phyloP scores from a whole-genome alignment of 92 coral and sea anemone genomes.

The Isaurus tuberculatus region DNA sequence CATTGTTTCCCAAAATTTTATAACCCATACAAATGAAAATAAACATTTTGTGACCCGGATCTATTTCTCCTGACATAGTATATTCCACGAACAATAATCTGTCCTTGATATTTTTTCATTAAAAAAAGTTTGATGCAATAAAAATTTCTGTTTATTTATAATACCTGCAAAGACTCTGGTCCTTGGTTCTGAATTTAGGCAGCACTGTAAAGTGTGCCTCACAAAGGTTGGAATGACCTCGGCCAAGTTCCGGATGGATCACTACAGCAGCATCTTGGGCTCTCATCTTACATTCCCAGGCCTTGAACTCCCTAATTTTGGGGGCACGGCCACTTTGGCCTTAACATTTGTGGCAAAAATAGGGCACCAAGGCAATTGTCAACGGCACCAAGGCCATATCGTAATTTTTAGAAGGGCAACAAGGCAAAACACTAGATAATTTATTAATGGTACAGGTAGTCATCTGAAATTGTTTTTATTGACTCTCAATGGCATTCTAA shows the following conservation, averaged over 20 bases:
- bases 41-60: background rate
- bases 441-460: constrained; percentile 18
- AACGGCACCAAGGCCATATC: constrained; percentile 29
- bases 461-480: constrained; percentile 8
- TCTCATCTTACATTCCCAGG: too few species aligned
- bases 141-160: background rate
- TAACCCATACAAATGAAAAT: background rate
- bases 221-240: too few species aligned
- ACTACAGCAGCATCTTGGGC: too few species aligned
- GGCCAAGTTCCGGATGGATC: too few species aligned
- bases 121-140: background rate
- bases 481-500: constrained; percentile 10
- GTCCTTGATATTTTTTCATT: background rate
- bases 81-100: background rate
- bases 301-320: too few species aligned
- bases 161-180: background rate
- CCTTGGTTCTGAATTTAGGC: background rate
- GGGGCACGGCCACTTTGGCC: too few species aligned
- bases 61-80: constrained; percentile 16
- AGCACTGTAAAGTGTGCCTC: background rate
- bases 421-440: constrained; percentile 18
- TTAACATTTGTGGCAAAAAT: too few species aligned
- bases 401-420: background rate
- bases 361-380: background rate
- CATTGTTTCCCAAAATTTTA: background rate